Evolutionary conservation across 2,797 vertebrate genomes (phyloP).

Genomic region (Lutjanus argentimaculatus): DNA sequence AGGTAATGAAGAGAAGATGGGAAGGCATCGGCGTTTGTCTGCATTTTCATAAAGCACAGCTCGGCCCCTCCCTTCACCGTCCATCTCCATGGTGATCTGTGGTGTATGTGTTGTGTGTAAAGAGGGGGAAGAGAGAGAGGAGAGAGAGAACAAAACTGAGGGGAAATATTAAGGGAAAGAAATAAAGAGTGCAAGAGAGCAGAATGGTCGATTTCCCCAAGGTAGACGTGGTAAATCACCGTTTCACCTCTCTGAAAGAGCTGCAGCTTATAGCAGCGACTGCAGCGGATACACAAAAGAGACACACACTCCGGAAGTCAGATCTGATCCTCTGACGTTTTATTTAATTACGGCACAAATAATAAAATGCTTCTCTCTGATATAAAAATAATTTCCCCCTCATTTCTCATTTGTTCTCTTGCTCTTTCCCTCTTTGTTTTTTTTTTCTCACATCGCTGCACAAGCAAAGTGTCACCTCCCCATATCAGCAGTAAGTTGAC

Average conservation of each 20-base stretch:
- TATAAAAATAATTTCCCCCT: constrained; percentile 9
- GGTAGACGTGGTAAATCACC: constrained; percentile 22
- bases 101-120: constrained; percentile 13
- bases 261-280: neutral
- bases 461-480: neutral
- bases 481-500: neutral
- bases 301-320: neutral
- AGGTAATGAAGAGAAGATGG: constrained; percentile 26
- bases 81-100: constrained; percentile 67
- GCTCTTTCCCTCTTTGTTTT: neutral
- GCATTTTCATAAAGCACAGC: constrained; percentile 41
- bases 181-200: constrained; percentile 30
- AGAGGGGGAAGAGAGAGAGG: neutral
- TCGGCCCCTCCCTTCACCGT: constrained; percentile 25
- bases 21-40: constrained; percentile 16
- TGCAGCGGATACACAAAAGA: constrained; percentile 4
- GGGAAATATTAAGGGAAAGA: constrained; percentile 36
- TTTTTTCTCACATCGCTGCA: neutral
- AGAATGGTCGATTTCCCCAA: constrained; percentile 37
- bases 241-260: constrained; percentile 12
- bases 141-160: constrained; percentile 14
- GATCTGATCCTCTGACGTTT: neutral
- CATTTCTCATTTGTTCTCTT: neutral
- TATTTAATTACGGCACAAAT: constrained; percentile 37
- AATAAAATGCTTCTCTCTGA: constrained; percentile 15